Conservation (phyloP, 1,140 invertebrate species). For the Panonychus citri region DNA sequence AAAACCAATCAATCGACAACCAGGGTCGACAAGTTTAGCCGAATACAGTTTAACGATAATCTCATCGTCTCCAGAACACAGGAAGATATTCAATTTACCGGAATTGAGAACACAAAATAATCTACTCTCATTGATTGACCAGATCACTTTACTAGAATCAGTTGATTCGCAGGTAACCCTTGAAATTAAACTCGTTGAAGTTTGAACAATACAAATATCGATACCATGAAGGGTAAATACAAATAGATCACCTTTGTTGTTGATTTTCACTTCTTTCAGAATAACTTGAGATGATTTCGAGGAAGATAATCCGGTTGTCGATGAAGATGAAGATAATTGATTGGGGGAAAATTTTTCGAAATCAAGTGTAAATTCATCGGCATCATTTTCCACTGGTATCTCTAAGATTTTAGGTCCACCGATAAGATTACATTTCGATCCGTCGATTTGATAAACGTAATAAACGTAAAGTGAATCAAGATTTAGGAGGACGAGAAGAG, state of each 20-base stretch:
- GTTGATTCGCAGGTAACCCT: not conserved
- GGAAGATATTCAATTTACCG: not conserved
- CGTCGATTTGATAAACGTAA: not conserved
- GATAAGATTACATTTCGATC: not conserved
- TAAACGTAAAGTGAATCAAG: not conserved
- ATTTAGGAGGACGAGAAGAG: not conserved
- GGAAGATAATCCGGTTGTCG: not conserved
- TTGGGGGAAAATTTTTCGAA: too few relatives aligned
- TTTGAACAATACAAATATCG: not conserved
- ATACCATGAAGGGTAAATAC: not conserved
- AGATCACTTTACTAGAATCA: not conserved
- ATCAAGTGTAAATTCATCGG: too few relatives aligned
- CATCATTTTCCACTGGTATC: too few relatives aligned
- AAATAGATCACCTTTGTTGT: not conserved
- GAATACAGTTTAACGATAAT: not conserved
- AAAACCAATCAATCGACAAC: conserved; percentile 3
- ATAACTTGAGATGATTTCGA: not conserved
- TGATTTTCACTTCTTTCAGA: not conserved
- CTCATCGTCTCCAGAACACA: not conserved
- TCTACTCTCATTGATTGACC: not conserved
- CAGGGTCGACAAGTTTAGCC: not conserved
- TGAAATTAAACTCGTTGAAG: not conserved
- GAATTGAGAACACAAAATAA: not conserved
- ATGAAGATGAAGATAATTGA: too few relatives aligned
- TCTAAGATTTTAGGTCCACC: not conserved